Base-by-base conservation (phyloP, 2,113 vertebrate species). In the Dendrocopos noguchii region DNA sequence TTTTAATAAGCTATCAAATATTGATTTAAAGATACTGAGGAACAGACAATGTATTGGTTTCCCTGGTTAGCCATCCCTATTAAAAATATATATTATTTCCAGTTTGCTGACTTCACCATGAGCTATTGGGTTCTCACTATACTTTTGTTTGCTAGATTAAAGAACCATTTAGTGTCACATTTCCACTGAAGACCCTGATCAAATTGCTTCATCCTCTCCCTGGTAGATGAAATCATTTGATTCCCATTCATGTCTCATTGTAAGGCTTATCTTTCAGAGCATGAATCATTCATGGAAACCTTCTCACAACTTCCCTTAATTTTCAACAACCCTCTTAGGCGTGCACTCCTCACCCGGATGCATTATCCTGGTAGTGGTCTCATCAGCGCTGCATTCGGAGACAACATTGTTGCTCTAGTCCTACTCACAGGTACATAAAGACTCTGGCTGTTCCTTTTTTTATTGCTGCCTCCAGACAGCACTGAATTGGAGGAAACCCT, bases 21-120 rank as follows among this genome's bases (percentile, higher is more conserved):
- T 74, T 95, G 93, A 94, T 92, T 86, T 85, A 74, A 81, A 81
- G 87, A 39, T 56, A 39, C 60, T 65, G 55, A 74, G 74, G 57
- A 77, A 60, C 31, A 72, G 83, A 52, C 67, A 64, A 27, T 56
- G 24, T 79, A 52, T 94, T 82, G 42, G 39, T 73, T 92, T 93
- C 67, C 93, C 75, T 86, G 88, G 76, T 88, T 95, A 88, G 72
- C 92, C 60, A 90, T 84, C 61, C 71, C 80, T 89, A 89, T 95
- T 93, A 96, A 92, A 95, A 95, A 81, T 86, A 74, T 33, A 61
- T 89, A 84, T 91, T 91, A 80, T 94, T 95, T 95, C 66, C 77
- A 88, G 82, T 84, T 94, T 21, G 2, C 47, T 61, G 77, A 36
- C 74, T 88, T 86, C 83, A 61, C 34, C 3, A 0, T 33, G 74